Conservation (phyloP, 2,113 vertebrate genomes). For the Gavia stellata region DNA sequence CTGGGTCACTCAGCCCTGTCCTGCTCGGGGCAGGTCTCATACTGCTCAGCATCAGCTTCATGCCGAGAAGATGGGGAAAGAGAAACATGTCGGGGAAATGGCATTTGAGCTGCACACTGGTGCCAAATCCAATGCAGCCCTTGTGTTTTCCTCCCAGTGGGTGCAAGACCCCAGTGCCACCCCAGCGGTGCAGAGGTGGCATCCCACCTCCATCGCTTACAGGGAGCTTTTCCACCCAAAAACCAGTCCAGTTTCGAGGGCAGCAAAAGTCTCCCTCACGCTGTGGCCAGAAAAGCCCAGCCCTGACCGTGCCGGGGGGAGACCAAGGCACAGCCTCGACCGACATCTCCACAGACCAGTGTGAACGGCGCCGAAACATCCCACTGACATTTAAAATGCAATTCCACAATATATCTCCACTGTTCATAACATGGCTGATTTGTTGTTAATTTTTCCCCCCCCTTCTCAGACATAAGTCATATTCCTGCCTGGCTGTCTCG, state of each 20-base stretch:
- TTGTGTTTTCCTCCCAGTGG: not conserved
- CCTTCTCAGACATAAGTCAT: not conserved
- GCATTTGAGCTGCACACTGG: not conserved
- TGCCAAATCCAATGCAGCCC: not conserved
- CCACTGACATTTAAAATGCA: not conserved
- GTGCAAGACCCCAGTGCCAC: not conserved
- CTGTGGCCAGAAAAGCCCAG: not conserved
- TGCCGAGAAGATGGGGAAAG: not conserved
- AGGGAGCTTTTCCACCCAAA: not conserved
- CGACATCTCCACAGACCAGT: not conserved
- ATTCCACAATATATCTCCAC: not conserved
- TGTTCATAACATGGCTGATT: not conserved
- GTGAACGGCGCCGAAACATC: not conserved
- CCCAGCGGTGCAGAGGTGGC: not conserved
- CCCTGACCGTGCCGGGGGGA: not conserved
- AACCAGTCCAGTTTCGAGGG: not conserved
- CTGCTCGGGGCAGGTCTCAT: fast-evolving
- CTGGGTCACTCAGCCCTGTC: not conserved
- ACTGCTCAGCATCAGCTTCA: not conserved
- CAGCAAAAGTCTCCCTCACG: not conserved
- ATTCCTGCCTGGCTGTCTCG: not conserved
- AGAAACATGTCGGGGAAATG: fast-evolving
- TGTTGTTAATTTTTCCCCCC: not conserved
- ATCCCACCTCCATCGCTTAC: fast-evolving
- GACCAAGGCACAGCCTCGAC: not conserved